These are phyloP conservation scores for Stratiolaelaps scimitus DNA, from an alignment of 1,140 invertebrate genomes.

Conservation along the genomic window DNA sequence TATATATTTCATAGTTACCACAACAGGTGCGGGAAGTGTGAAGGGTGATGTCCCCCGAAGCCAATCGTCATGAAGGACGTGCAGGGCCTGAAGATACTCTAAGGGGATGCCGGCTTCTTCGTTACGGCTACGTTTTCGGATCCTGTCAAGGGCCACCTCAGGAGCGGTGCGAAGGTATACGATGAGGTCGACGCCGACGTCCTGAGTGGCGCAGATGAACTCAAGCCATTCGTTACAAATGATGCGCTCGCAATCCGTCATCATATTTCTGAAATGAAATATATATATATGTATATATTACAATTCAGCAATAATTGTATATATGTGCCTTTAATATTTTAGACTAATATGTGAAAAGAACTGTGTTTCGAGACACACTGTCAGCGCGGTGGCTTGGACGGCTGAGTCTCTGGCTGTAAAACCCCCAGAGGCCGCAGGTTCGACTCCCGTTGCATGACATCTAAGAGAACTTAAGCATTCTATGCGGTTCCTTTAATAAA, in stretches of 20 bases:
- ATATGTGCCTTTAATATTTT: no score
- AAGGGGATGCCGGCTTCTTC: slow-evolving; percentile 12
- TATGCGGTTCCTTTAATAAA: no score
- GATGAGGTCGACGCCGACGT: slow-evolving; percentile 17
- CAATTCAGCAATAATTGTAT: no score
- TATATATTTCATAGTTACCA: neutral
- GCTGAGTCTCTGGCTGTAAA: no score
- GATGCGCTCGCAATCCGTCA: slow-evolving; percentile 19
- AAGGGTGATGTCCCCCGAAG: slow-evolving; percentile 17
- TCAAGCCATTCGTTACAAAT: slow-evolving; percentile 23
- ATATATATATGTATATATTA: no score
- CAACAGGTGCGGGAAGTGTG: slow-evolving; percentile 10
- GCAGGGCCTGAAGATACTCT: slow-evolving; percentile 17
- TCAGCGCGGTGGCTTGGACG: no score
- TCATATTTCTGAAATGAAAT: slow-evolving; percentile 7
- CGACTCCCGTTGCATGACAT: no score
- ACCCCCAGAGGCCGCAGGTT: no score
- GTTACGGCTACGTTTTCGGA: neutral
- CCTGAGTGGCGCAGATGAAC: slow-evolving; percentile 9
- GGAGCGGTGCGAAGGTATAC: slow-evolving; percentile 9
- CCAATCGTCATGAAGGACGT: slow-evolving; percentile 19
- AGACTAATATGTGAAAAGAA: no score
- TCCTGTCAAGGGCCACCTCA: neutral
- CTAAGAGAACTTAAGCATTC: no score
- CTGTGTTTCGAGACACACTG: no score